Conservation (phyloP, 1,140 invertebrate species). For the Drosophila bocki region DNA sequence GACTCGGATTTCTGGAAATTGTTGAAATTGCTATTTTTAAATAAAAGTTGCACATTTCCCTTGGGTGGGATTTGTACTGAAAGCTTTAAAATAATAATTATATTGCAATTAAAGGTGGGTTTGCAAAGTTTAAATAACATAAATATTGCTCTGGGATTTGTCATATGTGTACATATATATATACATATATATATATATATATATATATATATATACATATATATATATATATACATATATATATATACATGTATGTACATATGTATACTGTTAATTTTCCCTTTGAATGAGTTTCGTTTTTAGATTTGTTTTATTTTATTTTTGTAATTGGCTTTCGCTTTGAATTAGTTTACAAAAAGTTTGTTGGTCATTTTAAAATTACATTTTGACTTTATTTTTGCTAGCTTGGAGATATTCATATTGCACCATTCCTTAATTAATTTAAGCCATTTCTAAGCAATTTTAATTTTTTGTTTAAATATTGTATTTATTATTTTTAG, state of each 20-base stretch:
- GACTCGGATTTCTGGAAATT: background rate
- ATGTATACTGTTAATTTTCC: background rate
- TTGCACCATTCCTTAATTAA: background rate
- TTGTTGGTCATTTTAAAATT: background rate
- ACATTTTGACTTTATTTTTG: background rate
- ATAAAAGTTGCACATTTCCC: background rate
- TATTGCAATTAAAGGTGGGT: background rate
- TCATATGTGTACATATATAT: background rate
- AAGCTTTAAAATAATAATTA: background rate
- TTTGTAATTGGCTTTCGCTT: conserved; percentile 2
- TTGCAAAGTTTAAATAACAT: background rate
- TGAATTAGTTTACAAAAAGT: background rate
- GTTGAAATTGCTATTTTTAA: background rate
- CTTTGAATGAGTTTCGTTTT: conserved; percentile 6
- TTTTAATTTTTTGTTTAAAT: background rate
- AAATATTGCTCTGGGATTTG: background rate
- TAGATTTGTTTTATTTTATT: background rate
- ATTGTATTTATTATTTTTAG: background rate
- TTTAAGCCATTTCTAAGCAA: background rate
- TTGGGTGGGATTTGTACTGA: background rate
- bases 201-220: background rate
- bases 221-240: background rate
- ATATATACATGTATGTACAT: too few relatives aligned
- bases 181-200: background rate
- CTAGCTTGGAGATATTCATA: background rate